phyloP scores from a whole-genome alignment of 2,113 vertebrate genomes.

The Sorex araneus region DNA sequence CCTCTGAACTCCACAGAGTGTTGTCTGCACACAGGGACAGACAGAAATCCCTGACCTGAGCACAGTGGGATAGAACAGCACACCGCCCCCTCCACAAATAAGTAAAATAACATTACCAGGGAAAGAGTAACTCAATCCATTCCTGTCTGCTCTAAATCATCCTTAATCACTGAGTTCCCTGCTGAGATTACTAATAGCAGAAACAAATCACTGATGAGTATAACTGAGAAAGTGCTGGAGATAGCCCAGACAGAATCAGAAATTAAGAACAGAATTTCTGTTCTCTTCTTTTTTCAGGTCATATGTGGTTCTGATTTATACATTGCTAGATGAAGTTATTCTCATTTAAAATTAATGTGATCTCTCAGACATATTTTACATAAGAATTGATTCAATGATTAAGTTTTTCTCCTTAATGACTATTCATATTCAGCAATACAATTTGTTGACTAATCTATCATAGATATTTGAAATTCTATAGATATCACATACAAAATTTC shows the following conservation, averaged over 20 bases:
- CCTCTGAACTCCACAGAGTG: too few species aligned
- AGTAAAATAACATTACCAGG: not conserved
- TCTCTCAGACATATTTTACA: not conserved
- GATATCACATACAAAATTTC: not conserved
- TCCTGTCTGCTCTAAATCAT: not conserved
- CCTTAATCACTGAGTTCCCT: not conserved
- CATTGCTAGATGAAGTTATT: not conserved
- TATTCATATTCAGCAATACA: not conserved
- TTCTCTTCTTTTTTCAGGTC: not conserved
- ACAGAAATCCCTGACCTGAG: too few species aligned
- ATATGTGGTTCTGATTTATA: not conserved
- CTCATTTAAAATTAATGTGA: not conserved
- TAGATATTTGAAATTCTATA: not conserved
- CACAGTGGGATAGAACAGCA: too few species aligned
- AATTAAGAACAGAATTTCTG: not conserved
- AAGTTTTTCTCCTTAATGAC: not conserved
- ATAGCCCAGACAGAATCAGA: not conserved
- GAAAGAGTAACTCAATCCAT: not conserved
- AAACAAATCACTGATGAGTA: constrained; percentile 13
- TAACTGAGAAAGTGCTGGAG: not conserved
- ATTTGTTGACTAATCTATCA: not conserved
- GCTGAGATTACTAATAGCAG: not conserved
- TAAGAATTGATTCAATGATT: not conserved
- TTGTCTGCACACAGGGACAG: too few species aligned
- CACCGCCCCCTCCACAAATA: too few species aligned